Conservation (phyloP, 2,797 vertebrate species). For the Echeneis naucrates region DNA sequence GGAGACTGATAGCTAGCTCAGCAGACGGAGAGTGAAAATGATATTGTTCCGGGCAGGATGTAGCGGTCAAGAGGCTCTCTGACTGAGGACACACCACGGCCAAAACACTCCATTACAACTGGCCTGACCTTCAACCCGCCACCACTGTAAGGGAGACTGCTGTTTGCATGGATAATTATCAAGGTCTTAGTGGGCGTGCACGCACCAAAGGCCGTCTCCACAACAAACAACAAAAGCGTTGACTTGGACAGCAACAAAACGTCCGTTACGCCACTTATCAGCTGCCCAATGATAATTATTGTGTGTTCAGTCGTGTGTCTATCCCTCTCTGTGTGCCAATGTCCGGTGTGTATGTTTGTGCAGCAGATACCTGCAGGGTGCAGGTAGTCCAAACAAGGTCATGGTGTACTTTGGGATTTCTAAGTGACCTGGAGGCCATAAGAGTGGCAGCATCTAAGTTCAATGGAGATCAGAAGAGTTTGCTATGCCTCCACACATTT, state of each 20-base stretch:
- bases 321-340: constrained; percentile 6
- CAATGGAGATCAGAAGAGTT: not conserved
- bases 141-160: constrained; percentile 38
- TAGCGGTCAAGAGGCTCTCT: constrained; percentile 63
- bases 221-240: constrained; percentile 47
- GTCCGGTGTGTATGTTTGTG: constrained; percentile 34
- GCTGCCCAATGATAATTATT: constrained; percentile 44
- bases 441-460: constrained; percentile 1
- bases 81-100: constrained; percentile 47
- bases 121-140: constrained; percentile 66
- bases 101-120: constrained; percentile 63
- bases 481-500: constrained; percentile 3
- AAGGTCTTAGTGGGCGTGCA: constrained; percentile 33
- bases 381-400: constrained; percentile 52
- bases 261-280: constrained; percentile 58
- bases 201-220: constrained; percentile 47
- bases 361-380: constrained; percentile 40
- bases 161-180: constrained; percentile 59
- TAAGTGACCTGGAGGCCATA: constrained; percentile 19
- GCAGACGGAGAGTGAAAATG: constrained; percentile 45
- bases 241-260: constrained; percentile 33
- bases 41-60: constrained; percentile 59
- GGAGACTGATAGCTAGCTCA: constrained; percentile 31
- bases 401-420: constrained; percentile 42
- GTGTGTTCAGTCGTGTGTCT: constrained; percentile 40